Evolutionary conservation across 2,797 vertebrate genomes (phyloP), one percentile per base, ranked within the genome.

Genomic region (Vireo griseus): DNA sequence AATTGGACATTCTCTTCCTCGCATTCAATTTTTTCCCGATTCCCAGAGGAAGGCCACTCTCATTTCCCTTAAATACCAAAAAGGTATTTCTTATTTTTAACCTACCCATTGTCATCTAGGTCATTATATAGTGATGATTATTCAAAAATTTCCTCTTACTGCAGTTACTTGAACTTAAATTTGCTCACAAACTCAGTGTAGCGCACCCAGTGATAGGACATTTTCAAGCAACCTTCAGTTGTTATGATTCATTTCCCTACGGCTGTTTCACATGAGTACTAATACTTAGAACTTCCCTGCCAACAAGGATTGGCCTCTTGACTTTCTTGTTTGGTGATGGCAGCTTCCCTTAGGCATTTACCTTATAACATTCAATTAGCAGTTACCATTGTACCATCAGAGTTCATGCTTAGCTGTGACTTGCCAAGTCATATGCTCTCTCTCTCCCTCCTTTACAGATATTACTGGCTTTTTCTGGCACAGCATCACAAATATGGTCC

Each of bases 31-130:
- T 88, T 88, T 92, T 33, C 28, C 62, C 39, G 42, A 66, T 47
- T 85, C 90, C 82, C 86, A 79, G 28, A 87, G 83, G 80, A 92
- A 94, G 54, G 24, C 22, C 47, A 84, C 20, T 91, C 80, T 94
- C 63, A 90, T 91, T 96, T 96, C 92, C 92, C 47, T 92, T 75
- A 94, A 88, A 94, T 72, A 35, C 25, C 40, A 92, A 66, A 94
- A 90, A 67, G 5, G 25, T 6, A 2, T 59, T 86, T 81, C 67
- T 89, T 95, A 92, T 95, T 95, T 97, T 96, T 92, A 96, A 96
- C 81, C 50, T 86, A n/a, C 31, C 77, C 75, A 96, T 95, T 96
- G 92, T 96, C 66, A 92, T 82, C 79, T 91, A 75, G 73, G 84
- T 58, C 65, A 86, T 77, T 90, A 80, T 50, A 62, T 8, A 71